These are phyloP conservation scores for Latrodectus hesperus DNA, from an alignment of 2,888 invertebrate species.

Conservation along the genomic window DNA sequence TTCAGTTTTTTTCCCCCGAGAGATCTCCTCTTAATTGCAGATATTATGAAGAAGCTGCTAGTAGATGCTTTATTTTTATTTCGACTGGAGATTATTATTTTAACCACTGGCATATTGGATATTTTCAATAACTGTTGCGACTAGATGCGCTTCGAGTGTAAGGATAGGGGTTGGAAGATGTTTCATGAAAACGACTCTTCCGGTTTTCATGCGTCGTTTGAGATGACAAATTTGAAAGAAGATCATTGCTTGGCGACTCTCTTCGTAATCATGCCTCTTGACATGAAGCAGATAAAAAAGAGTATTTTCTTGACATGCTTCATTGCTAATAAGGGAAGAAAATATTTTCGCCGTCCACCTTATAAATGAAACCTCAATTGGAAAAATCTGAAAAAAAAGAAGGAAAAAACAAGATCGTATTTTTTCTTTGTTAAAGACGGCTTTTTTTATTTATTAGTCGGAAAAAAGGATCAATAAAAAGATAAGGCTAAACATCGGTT, in stretches of 20 bases:
- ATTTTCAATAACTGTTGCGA: slow-evolving; percentile 52
- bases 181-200: slow-evolving; percentile 40
- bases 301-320: slow-evolving; percentile 1
- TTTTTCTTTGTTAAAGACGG: background rate
- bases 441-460: slow-evolving; percentile 16
- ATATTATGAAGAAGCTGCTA: slow-evolving; percentile 25
- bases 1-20: background rate
- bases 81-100: slow-evolving; percentile 53
- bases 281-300: background rate
- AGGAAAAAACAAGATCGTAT: background rate
- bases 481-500: slow-evolving; percentile 36
- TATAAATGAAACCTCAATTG: slow-evolving; percentile 63
- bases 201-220: slow-evolving; percentile 65
- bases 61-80: background rate
- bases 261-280: slow-evolving; percentile 38
- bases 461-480: slow-evolving; percentile 17
- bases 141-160: slow-evolving; percentile 23
- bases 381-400: slow-evolving; percentile 17
- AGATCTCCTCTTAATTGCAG: slow-evolving; percentile 50
- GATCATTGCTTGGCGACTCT: slow-evolving; percentile 31
- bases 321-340: slow-evolving; percentile 36
- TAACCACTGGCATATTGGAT: slow-evolving; percentile 56
- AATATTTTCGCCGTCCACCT: slow-evolving; percentile 44
- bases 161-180: slow-evolving; percentile 12
- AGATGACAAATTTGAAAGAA: slow-evolving; percentile 42